Percentiles rank a stretch among this genome's conserved stretches.
phyloP scores from a whole-genome alignment of 2,113 vertebrate genomes.

The Diphyllodes magnificus region DNA sequence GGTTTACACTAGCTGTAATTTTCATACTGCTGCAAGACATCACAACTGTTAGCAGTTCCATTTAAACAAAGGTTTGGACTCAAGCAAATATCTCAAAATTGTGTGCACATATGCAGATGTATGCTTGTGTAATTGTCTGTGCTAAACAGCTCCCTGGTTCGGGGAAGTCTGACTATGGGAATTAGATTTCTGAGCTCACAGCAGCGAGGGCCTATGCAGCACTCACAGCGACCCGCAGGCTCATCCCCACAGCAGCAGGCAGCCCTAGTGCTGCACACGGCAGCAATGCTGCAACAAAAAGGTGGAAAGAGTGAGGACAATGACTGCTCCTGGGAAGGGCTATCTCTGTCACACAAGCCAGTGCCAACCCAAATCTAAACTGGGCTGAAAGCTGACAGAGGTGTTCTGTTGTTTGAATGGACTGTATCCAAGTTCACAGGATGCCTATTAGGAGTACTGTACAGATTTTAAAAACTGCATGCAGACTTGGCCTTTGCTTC shows the following conservation, averaged over 20 bases:
- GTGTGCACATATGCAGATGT: fast-evolving
- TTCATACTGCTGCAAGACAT: neutral
- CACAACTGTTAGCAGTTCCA: neutral
- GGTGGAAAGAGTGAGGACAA: neutral
- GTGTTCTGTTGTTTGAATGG: neutral
- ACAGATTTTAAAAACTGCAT: neutral
- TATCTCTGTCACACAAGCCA: neutral
- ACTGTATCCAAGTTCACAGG: neutral
- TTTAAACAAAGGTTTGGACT: neutral
- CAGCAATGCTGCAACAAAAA: neutral
- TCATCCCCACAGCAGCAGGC: neutral
- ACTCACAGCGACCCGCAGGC: neutral
- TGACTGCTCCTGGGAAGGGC: neutral
- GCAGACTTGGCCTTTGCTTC: neutral
- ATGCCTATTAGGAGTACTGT: neutral
- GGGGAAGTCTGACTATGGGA: neutral
- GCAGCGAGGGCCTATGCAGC: neutral
- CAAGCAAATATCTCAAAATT: neutral
- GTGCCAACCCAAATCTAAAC: neutral
- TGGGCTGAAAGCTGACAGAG: neutral
- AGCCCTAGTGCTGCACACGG: neutral
- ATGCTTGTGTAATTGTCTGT: neutral
- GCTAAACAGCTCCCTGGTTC: neutral
- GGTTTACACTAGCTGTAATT: neutral
- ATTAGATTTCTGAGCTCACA: neutral